phyloP scores from a whole-genome alignment of 2,888 invertebrate genomes.

The Drosophila lutescens region DNA sequence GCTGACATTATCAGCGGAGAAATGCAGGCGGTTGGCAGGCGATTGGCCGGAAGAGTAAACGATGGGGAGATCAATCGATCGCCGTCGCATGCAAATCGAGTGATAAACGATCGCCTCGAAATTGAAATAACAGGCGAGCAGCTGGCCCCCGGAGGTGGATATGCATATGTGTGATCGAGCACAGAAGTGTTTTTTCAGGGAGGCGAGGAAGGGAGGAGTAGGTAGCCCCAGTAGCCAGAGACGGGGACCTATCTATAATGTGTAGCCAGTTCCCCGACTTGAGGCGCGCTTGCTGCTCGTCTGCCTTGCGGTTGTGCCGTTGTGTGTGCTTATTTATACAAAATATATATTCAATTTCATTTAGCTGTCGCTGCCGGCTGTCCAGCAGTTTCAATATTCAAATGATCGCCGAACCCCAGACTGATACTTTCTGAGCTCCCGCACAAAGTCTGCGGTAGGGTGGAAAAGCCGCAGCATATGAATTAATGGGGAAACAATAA shows the following conservation, averaged over 20 bases:
- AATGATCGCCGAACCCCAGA: slow-evolving; percentile 63
- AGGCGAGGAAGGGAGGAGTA: slow-evolving; percentile 5
- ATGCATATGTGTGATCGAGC: slow-evolving; percentile 26
- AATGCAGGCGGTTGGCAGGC: slow-evolving; percentile 34
- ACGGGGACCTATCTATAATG: slow-evolving; percentile 46
- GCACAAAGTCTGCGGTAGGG: slow-evolving; percentile 58
- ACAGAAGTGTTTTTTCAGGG: slow-evolving; percentile 19
- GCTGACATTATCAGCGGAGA: slow-evolving; percentile 68
- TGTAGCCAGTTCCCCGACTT: slow-evolving; percentile 42
- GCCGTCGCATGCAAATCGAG: slow-evolving; percentile 73
- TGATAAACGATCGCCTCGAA: slow-evolving; percentile 81
- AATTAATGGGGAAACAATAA: slow-evolving; percentile 33
- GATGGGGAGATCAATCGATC: slow-evolving; percentile 47
- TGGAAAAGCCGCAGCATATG: slow-evolving; percentile 16
- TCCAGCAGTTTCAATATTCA: slow-evolving; percentile 70
- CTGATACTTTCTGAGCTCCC: slow-evolving; percentile 66
- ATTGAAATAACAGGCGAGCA: slow-evolving; percentile 81
- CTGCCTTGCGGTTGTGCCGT: slow-evolving; percentile 47
- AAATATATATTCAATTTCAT: slow-evolving; percentile 75
- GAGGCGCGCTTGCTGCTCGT: slow-evolving; percentile 59
- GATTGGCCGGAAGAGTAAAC: slow-evolving; percentile 9
- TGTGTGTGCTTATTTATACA: slow-evolving; percentile 66
- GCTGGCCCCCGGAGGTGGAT: slow-evolving; percentile 59
- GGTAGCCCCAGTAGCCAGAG: slow-evolving; percentile 39
- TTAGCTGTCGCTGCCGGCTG: slow-evolving; percentile 43